Evolutionary conservation across 2,888 invertebrate genomes (phyloP), one percentile per base, ranked within the genome.

Genomic region (Parnassius smintheus): DNA sequence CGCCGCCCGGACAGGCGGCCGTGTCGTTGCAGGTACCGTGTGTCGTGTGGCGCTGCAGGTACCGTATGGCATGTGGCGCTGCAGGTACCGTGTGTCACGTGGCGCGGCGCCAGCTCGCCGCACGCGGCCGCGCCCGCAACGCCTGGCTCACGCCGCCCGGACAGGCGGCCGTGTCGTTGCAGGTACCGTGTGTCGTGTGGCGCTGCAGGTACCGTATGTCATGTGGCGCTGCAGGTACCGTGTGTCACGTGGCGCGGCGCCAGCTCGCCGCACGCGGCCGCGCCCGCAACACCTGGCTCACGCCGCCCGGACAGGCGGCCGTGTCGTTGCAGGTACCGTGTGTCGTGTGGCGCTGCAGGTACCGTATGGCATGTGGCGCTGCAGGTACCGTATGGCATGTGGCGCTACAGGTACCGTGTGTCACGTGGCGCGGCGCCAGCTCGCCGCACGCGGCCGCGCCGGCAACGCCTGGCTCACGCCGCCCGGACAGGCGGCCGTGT

Each of bases 141-240:
- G 18, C 18, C 18, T 18, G 18, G 18, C 18, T 18, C 18, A 18
- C 18, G 18, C 18, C 18, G 18, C 18, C 18, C 18, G 18, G 18
- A 18, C 18, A 46, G 46, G 9, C 11, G 11, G 46, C 46, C n/a
- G 46, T 48, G 46, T 48, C 46, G 46, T 13, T 48, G 46, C 46
- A n/a, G n/a, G 46, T 48, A n/a, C 13, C 12, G 7, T 7, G 46
- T 48, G 25, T n/a, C n/a, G n/a, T n/a, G n/a, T n/a, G n/a, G n/a
- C n/a, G n/a, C n/a, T n/a, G n/a, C n/a, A n/a, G n/a, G n/a, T n/a
- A n/a, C n/a, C n/a, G n/a, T n/a, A n/a, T n/a, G n/a, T 25, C 25
- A 25, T 3, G 25, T 25, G n/a, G 46, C n/a, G 0, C 73, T 98
- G 54, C 98, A 98, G 90, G 91, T 98, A 61, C 25, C 9, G 9